Base-by-base conservation (phyloP, 2,888 invertebrate genomes). In the Steinernema hermaphroditum region DNA sequence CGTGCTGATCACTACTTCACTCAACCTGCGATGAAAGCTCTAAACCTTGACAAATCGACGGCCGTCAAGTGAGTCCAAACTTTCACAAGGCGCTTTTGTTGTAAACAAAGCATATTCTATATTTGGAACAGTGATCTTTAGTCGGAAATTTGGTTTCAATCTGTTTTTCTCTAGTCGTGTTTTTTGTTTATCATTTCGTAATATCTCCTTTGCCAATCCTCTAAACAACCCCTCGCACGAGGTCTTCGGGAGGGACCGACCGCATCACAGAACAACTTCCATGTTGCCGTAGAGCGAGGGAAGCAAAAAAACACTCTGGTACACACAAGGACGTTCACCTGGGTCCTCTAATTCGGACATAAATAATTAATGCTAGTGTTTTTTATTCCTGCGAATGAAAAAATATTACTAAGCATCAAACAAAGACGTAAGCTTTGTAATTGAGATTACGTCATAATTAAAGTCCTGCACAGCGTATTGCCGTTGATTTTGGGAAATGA, bases 31-130 rank as follows among this genome's bases (percentile, higher is more conserved):
- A 72, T 84, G 74, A 76, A 78, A 43, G 82, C 75, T 49, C 72
- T 84, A 68, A 84, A 83, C 27, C 75, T 84, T 37, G 83, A 81
- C 71, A 80, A 79, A 71, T 73, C 75, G 16, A 79, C 81, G 8
- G 80, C 84, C 6, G 75, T 73, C 44, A 80, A 78, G 81, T 83
- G 41, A 74, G 73, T 69, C 54, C 29, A 69, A 27, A 6, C 16
- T 8, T 22, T 19, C 46, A 19, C 9, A 14, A 46, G 46, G 8
- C 46, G 46, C 19, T 16, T 29, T 19, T 32, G 8, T 19, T 34
- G 68, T 68, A 68, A 37, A 37, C 68, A 68, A 41, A 29, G 9
- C 27, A 16, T 16, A 22, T 34, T 4, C 41, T 32, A 34, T 34
- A 16, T 68, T 12, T 9, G 19, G 24, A 4, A 16, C 37, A 14